Conservation (phyloP, 1,140 invertebrate species). For the Battus philenor region DNA sequence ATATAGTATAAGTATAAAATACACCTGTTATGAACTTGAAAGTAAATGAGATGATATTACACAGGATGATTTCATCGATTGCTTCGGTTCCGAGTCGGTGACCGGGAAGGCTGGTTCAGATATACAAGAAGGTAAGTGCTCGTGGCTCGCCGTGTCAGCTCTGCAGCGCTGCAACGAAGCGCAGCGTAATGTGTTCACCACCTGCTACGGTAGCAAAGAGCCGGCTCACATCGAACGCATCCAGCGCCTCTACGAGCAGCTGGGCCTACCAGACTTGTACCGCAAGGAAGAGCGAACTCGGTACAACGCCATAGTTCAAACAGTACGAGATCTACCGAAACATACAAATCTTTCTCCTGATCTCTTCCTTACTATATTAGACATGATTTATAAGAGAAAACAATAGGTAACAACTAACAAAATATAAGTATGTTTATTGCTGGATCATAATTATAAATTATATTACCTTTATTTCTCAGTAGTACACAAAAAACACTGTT, state of each 20-base stretch:
- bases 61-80: constrained; percentile 91
- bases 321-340: constrained; percentile 23
- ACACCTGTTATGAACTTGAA: too few species aligned
- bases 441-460: too few species aligned
- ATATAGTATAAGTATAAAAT: too few species aligned
- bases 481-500: too few species aligned
- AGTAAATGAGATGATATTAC: too few species aligned
- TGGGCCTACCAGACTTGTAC: constrained; percentile 77
- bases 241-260: constrained; percentile 85
- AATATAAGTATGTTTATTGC: too few species aligned
- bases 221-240: constrained; percentile 81
- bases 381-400: constrained; percentile 45
- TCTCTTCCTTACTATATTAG: constrained; percentile 40
- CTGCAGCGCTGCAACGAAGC: constrained; percentile 80
- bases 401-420: too few species aligned
- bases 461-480: too few species aligned
- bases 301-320: constrained; percentile 33
- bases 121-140: constrained; percentile 93
- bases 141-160: constrained; percentile 91
- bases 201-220: constrained; percentile 84
- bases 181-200: constrained; percentile 82
- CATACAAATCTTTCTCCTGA: constrained; percentile 26
- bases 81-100: constrained; percentile 84
- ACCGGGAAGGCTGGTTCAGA: constrained; percentile 93
- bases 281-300: constrained; percentile 29